phyloP scores from a whole-genome alignment of 2,888 invertebrate genomes.

The Meloe dianella region DNA sequence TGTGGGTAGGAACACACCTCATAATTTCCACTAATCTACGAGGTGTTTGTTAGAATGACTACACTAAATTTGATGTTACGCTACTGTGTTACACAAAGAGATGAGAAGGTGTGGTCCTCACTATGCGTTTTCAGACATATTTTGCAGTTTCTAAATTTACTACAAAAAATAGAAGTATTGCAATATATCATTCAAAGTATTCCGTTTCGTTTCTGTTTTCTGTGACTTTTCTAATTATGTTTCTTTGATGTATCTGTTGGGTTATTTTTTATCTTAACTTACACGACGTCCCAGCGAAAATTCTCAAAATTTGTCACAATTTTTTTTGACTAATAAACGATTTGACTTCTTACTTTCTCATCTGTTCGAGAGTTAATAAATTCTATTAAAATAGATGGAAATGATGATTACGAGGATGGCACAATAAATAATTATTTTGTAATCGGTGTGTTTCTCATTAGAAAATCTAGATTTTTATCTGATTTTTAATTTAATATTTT shows the following conservation, averaged over 20 bases:
- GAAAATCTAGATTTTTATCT: not conserved
- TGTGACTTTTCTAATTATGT: not conserved
- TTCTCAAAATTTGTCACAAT: too few species aligned
- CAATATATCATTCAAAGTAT: not conserved
- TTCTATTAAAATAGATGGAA: too few species aligned
- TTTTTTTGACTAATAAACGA: not conserved
- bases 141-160: conserved; percentile 4
- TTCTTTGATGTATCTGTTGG: not conserved
- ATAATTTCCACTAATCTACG: too few species aligned
- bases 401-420: too few species aligned
- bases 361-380: too few species aligned
- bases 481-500: conserved; percentile 12
- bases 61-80: too few species aligned
- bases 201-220: not conserved
- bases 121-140: not conserved
- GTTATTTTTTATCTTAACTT: not conserved
- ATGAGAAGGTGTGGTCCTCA: too few species aligned
- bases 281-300: not conserved
- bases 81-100: too few species aligned
- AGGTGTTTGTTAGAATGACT: too few species aligned
- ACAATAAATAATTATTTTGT: too few species aligned
- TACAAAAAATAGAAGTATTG: not conserved
- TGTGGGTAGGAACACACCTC: too few species aligned
- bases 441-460: not conserved
- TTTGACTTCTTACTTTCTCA: too few species aligned